Evolutionary conservation across 2,888 invertebrate species (phyloP).

Genomic region (Drosophila neonasuta): DNA sequence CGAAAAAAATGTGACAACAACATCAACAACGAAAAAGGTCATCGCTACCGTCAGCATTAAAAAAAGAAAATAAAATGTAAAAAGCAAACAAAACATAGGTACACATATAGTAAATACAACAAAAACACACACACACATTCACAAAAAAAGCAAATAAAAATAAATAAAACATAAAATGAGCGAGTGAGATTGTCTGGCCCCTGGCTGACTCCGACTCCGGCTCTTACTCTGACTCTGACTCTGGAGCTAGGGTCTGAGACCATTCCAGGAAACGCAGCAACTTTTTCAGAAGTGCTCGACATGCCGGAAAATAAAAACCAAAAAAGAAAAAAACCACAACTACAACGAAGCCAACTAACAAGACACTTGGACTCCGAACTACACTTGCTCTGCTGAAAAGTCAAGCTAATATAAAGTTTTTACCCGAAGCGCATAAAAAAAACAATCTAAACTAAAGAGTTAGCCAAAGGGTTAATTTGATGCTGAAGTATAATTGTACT

Average conservation of each 20-base stretch:
- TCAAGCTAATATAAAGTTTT: constrained; percentile 17
- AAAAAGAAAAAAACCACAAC: constrained; percentile 15
- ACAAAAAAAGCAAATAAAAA: constrained; percentile 42
- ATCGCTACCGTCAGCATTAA: constrained; percentile 63
- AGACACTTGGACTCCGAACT: constrained; percentile 17
- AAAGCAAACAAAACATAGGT: constrained; percentile 41
- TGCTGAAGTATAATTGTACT: neutral
- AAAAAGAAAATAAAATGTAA: constrained; percentile 40
- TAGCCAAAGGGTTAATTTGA: neutral
- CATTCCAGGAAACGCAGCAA: constrained; percentile 66
- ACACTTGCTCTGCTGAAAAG: constrained; percentile 24
- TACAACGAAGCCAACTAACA: constrained; percentile 22
- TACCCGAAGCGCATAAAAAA: neutral
- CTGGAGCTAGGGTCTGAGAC: constrained; percentile 20
- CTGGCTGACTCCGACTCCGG: constrained; percentile 9
- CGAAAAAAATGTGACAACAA: constrained; percentile 56
- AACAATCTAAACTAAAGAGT: neutral
- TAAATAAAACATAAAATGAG: constrained; percentile 59
- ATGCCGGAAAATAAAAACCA: constrained; percentile 44
- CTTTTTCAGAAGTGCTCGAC: constrained; percentile 65
- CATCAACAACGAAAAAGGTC: constrained; percentile 55
- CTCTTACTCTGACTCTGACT: neutral
- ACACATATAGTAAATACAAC: constrained; percentile 1
- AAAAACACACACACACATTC: neutral
- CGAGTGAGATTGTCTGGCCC: constrained; percentile 29